Base-by-base conservation (phyloP, 1,140 invertebrate species). In the Tribolium castaneum region DNA sequence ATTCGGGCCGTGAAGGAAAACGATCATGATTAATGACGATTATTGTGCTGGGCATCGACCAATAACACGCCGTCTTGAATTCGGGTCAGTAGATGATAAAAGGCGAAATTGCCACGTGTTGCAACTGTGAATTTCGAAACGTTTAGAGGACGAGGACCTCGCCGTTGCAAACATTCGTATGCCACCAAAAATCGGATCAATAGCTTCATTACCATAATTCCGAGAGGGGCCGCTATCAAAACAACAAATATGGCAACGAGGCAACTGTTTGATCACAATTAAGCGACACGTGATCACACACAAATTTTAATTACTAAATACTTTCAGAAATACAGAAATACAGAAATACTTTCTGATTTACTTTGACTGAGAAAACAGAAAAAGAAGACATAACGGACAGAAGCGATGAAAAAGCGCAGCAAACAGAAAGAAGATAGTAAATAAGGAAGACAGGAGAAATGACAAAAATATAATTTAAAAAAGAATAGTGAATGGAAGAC, bases 71-170 rank as follows among this genome's bases (percentile, higher is more conserved):
- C 52, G 54, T 12, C 59, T 34, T 34, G 54, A 73, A 78, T 74
- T 59, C 62, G 56, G 77, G 77, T 78, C 77, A 78, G 45, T 74
- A 19, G 19, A 73, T 70, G 77, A 78, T 71, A 71, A 78, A 78
- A 78, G 71, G 77, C 77, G 70, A 78, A 78, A 78, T 78, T 71
- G 77, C 77, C 77, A 78, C 77, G 77, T 78, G 77, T 74, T 78
- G 77, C 77, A 78, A 78, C 19, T 45, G 71, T 51, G 71, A 74
- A 78, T 71, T 74, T 51, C 56, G 77, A 73, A 73, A 73, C 50
- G 39, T 72, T 72, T 54, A 35, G 71, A 35, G 71, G 71, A 49
- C 71, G 52, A 73, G 71, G 71, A 73, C 71, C 71, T 14, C 49
- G 54, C 9, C 52, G 56, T 62, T 66, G 59, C 59, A 66, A 66